Evolutionary conservation across 2,888 invertebrate genomes (phyloP).

Genomic region (Papilio gigon): DNA sequence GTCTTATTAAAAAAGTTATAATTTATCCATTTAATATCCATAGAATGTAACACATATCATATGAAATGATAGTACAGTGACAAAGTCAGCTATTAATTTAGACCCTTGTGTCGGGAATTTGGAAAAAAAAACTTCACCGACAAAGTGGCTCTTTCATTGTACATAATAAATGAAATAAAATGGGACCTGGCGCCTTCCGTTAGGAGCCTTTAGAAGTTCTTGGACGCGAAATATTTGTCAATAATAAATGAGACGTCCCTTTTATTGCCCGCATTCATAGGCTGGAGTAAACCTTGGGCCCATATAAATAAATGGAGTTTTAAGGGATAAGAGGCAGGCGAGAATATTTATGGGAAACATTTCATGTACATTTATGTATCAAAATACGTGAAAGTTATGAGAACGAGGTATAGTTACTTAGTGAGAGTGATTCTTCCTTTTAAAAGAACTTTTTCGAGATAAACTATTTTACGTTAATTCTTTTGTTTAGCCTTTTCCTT

Average conservation of each 20-base stretch:
- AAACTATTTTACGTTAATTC: background rate
- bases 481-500: background rate
- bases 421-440: background rate
- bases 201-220: conserved; percentile 67
- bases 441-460: background rate
- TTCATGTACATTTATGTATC: background rate
- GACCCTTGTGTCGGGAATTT: conserved; percentile 1
- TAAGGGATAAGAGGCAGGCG: conserved; percentile 45
- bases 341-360: background rate
- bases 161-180: conserved; percentile 70
- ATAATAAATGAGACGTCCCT: conserved; percentile 81
- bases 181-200: conserved; percentile 78
- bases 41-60: background rate
- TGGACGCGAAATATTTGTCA: conserved; percentile 80
- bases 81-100: conserved; percentile 9
- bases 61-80: background rate
- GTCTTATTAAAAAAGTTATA: background rate
- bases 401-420: background rate
- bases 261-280: conserved; percentile 73
- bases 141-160: conserved; percentile 65
- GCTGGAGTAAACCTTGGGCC: conserved; percentile 62
- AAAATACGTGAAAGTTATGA: background rate
- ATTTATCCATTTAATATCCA: background rate
- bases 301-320: conserved; percentile 63
- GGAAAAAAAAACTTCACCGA: conserved; percentile 51